Evolutionary conservation across 92 coral and sea anemone species (phyloP), one percentile per base, ranked within the genome.

Genomic region (Porites lobata): DNA sequence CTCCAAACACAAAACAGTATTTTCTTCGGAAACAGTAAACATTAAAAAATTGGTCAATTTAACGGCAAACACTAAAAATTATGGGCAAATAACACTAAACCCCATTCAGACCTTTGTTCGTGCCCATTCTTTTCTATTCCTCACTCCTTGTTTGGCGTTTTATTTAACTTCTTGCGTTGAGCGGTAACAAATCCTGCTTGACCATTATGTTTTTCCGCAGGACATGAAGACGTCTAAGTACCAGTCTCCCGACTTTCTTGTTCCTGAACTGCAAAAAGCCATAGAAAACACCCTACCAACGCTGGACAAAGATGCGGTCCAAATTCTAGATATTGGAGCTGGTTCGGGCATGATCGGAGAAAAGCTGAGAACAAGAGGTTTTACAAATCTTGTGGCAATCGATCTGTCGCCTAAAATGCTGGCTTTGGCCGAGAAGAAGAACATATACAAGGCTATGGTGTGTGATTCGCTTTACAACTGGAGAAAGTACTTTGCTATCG

Each of bases 261-360:
- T 53, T 15, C 7, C 58, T 10, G 75, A 15, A 7, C 59, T 65
- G 24, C 43, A 65, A 51, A 65, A 32, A 54, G 85, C 85, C 22
- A 26, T 65, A 50, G 69, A 80, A 65, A 66, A 57, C 13, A 22
- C 12, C 1, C 71, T 82, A 26, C 59, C 87, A 9, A 67, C 22
- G 47, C 18, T 61, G 54, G 56, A 19, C n/a, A 72, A 72, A 63
- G 38, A 72, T 1, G 63, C 19, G 15, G 43, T 73, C 10, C 56
- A 43, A n/a, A 0, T 83, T 43, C 65, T 83, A 24, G 87, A 83
- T 58, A 75, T 83, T 19, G 87, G 87, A 1, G 69, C 87, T 1
- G 87, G 87, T 20, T 71, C 87, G 43, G 87, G 81, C 21, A 18
- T 83, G 20, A 12, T 83, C 20, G 87, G 80, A 17, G 69, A 83